Percentiles rank a stretch among this genome's conserved stretches.
These are phyloP conservation scores for Pseudomugil tenellus DNA, from an alignment of 2,797 vertebrate genomes.

Conservation along the genomic window DNA sequence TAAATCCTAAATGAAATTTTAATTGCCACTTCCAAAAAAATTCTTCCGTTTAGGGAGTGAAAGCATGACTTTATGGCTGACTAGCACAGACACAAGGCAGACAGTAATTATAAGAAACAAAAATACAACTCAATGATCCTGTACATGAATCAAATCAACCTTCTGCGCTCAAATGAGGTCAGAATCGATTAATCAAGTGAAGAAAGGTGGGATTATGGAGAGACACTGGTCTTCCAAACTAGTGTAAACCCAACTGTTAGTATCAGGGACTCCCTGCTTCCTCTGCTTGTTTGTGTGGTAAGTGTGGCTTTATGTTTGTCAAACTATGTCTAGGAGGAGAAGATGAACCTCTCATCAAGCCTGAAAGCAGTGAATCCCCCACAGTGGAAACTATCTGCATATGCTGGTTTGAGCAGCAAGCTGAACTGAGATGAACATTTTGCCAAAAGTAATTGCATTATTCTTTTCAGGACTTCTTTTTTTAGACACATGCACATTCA, in stretches of 20 bases:
- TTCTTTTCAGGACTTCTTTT: background rate
- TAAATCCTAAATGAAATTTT: constrained; percentile 40
- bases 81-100: constrained; percentile 27
- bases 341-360: constrained; percentile 34
- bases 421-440: constrained; percentile 19
- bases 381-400: constrained; percentile 55
- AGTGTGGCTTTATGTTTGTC: constrained; percentile 47
- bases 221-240: constrained; percentile 20
- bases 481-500: background rate
- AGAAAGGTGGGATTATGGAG: constrained; percentile 22
- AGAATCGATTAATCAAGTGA: constrained; percentile 56
- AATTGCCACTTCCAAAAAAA: constrained; percentile 44
- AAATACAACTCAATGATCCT: constrained; percentile 23
- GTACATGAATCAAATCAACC: constrained; percentile 19
- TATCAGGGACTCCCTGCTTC: constrained; percentile 50
- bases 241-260: constrained; percentile 46
- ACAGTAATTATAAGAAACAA: constrained; percentile 60
- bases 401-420: constrained; percentile 24
- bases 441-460: background rate
- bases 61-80: constrained; percentile 32
- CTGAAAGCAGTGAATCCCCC: constrained; percentile 32
- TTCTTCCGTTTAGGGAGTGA: constrained; percentile 38
- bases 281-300: constrained; percentile 20
- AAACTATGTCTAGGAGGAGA: constrained; percentile 29
- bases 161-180: constrained; percentile 52